phyloP scores from a whole-genome alignment of 2,797 vertebrate species.

The Vipera ursinii region DNA sequence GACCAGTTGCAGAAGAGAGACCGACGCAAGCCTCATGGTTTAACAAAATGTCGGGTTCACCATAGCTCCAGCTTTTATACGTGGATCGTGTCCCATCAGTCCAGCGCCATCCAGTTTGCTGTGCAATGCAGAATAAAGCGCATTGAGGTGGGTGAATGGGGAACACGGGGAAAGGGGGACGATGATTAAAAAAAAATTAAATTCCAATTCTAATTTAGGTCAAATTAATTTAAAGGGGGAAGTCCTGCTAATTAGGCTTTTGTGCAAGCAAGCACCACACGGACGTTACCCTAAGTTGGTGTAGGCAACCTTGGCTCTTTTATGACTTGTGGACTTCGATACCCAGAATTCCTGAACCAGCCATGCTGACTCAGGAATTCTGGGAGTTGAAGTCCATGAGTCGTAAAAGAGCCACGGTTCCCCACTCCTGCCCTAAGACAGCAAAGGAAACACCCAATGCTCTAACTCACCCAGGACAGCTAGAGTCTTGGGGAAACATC shows the following conservation, averaged over 20 bases:
- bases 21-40: fast-evolving
- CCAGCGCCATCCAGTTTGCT: neutral
- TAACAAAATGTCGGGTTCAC: neutral
- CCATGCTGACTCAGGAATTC: no score
- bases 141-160: neutral
- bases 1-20: neutral
- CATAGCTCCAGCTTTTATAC: neutral
- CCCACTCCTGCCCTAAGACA: no score
- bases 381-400: no score
- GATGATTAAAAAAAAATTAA: neutral
- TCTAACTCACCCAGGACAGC: no score
- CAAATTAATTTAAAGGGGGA: neutral
- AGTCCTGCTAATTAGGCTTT: neutral
- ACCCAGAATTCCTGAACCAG: no score
- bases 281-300: no score
- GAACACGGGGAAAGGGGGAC: neutral
- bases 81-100: neutral
- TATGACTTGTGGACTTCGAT: no score
- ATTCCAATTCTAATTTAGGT: neutral
- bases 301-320: no score
- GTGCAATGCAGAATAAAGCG: neutral
- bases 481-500: no score
- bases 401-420: no score
- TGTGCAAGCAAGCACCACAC: neutral
- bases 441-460: no score